Evolutionary conservation across 53 echinoderm and acorn worm genomes (phyloP), one percentile per base, ranked within the genome.

Genomic region (Paracentrotus lividus): DNA sequence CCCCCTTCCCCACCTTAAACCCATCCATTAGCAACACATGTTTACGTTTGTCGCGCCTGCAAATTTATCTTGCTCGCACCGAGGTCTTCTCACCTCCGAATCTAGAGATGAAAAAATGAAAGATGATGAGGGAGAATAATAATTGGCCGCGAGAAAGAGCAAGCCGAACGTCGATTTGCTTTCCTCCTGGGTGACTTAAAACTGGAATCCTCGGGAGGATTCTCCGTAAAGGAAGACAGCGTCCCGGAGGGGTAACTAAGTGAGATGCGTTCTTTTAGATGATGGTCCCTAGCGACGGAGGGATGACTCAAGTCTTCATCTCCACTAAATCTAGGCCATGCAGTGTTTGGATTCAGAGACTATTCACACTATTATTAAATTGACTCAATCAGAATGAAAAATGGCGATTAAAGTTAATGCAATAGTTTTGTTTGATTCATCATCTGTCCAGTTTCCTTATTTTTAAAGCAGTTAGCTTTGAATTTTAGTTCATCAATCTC

Each of bases 1-100:
- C 54, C 57, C 36, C 87, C 12, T 87, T 38, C 12, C 40, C 87
- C 87, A 56, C 87, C 87, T 87, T 54, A 87, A 87, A 54, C 87
- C 87, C 57, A 87, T 59, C 89, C 89, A 89, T 89, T 89, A 89
- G 89, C 89, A 89, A 89, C 89, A 89, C 89, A 89, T 89, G 89
- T 89, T 89, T 89, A 60, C 89, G 44, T 89, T 89, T 89, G 89
- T 89, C 64, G 64, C 58, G 86, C 89, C 64, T 89, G 89, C 89
- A 89, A 89, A 89, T 89, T 61, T 38, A 43, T 65, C 43, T n/a
- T 44, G 40, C 64, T 64, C 64, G 23, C 38, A 14, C 44, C 47
- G 8, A 81, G 24, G 24, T 55, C 33, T 47, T 86, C 86, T 45
- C 86, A 86, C 86, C 86, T 86, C 55, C 2, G 26, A 81, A 81